Evolutionary conservation across 2,797 vertebrate species (phyloP).

Genomic region (Carapus acus): DNA sequence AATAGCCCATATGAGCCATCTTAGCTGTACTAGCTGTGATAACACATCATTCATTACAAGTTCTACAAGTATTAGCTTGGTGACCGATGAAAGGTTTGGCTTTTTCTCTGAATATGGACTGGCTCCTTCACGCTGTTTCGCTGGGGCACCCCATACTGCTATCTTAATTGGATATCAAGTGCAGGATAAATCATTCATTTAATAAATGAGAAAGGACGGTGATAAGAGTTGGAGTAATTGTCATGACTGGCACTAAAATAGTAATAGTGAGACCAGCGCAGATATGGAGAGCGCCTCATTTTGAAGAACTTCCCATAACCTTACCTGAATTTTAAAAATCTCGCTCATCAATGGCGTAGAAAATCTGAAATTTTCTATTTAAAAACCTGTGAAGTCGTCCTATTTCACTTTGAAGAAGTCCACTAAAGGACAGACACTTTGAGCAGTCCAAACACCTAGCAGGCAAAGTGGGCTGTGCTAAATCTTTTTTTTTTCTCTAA

Average conservation of each 20-base stretch:
- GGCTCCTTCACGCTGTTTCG: slow-evolving; percentile 32
- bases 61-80: slow-evolving; percentile 3
- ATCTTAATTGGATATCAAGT: slow-evolving; percentile 57
- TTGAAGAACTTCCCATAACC: slow-evolving; percentile 5
- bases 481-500: slow-evolving; percentile 45
- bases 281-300: slow-evolving; percentile 4
- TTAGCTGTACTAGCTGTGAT: too few species aligned
- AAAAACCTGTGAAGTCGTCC: background rate
- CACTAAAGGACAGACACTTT: slow-evolving; percentile 10
- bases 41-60: background rate
- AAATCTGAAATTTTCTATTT: slow-evolving; percentile 5
- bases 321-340: background rate
- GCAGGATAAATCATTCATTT: slow-evolving; percentile 47
- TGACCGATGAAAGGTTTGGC: slow-evolving; percentile 24
- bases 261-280: slow-evolving; percentile 20
- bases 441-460: slow-evolving; percentile 21
- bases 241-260: slow-evolving; percentile 29
- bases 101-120: slow-evolving; percentile 12
- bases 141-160: slow-evolving; percentile 25
- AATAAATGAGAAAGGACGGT: slow-evolving; percentile 42
- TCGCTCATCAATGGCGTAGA: too few species aligned
- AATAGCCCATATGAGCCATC: slow-evolving; percentile 8
- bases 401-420: slow-evolving; percentile 6
- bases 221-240: slow-evolving; percentile 46
- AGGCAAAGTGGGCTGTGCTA: slow-evolving; percentile 28